Evolutionary conservation across 2,888 invertebrate species (phyloP), one percentile per base, ranked within the genome.

Genomic region (Xestoiulus laeticollis): DNA sequence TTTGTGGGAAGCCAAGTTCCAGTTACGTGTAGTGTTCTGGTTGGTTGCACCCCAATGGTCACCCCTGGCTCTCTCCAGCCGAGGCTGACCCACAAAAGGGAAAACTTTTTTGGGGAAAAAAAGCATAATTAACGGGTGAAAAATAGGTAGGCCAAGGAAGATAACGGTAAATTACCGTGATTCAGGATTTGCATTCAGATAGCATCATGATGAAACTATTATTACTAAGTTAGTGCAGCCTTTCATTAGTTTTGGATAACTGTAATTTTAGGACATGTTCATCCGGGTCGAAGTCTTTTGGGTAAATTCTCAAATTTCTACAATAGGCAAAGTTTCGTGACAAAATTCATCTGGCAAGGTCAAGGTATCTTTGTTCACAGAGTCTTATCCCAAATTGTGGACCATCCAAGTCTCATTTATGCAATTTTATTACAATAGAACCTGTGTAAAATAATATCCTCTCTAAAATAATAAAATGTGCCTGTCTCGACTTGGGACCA

Each of bases 121-220:
- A 59, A 3, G n/a, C 59, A 22, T 59, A 59, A 59, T 59, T 59
- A 59, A 59, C 59, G 19, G 59, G 59, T 59, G 48, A 48, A 59
- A 59, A 59, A 59, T 59, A 22, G 59, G 59, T 22, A 19, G 59
- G 59, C 19, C 59, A 59, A n/a, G 22, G 59, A 59, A 59, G 59
- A 59, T 59, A 59, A 19, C 59, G 59, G 8, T 8, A 22, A 59
- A 59, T 59, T 59, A 59, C 59, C 19, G 59, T 59, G n/a, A 59
- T 59, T 59, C n/a, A 22, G n/a, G n/a, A 59, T 59, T 59, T 59
- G 59, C 59, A n/a, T 59, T n/a, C 19, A 59, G n/a, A 59, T 59
- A 59, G 6, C 59, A 19, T 22, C 22, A 59, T 59, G 59, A 59
- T 59, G 59, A 59, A 59, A 59, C 59, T 22, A 6, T 16, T 8